phyloP scores from a whole-genome alignment of 2,797 vertebrate species.

The Sebastes trivittatus region DNA sequence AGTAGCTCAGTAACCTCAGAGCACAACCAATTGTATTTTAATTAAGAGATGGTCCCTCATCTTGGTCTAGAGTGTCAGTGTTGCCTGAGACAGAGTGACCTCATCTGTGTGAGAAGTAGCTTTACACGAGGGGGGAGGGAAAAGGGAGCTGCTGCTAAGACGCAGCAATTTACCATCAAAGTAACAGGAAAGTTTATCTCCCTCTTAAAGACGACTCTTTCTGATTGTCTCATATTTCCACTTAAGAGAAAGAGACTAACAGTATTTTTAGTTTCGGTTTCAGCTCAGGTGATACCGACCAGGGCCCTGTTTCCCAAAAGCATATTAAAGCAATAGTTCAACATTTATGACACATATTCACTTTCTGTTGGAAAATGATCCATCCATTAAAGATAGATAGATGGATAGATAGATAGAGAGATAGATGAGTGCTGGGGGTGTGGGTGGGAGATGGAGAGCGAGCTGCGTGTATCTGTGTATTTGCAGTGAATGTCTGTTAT shows the following conservation, averaged over 20 bases:
- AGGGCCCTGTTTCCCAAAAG: background rate
- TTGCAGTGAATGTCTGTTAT: too few species aligned
- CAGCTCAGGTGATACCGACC: background rate
- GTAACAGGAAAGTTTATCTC: conserved; percentile 16
- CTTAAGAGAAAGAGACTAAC: conserved; percentile 5
- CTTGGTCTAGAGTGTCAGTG: conserved; percentile 80
- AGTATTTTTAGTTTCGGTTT: background rate
- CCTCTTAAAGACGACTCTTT: conserved; percentile 14
- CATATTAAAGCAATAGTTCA: background rate
- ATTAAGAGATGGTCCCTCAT: conserved; percentile 83
- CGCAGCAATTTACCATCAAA: conserved; percentile 2
- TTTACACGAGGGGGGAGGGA: conserved; percentile 9
- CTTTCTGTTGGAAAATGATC: background rate
- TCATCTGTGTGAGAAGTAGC: conserved; percentile 67
- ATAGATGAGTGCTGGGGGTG: too few species aligned
- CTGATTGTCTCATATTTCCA: conserved; percentile 42
- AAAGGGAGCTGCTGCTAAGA: background rate
- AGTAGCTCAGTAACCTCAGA: conserved; percentile 38
- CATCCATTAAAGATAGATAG: too few species aligned
- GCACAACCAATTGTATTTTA: conserved; percentile 78
- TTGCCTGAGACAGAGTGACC: conserved; percentile 77
- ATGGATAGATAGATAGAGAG: too few species aligned
- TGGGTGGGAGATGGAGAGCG: too few species aligned
- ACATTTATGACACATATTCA: background rate
- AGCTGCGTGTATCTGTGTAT: too few species aligned